Conservation (phyloP, 2,888 invertebrate species). For the Polydesmus complanatus region DNA sequence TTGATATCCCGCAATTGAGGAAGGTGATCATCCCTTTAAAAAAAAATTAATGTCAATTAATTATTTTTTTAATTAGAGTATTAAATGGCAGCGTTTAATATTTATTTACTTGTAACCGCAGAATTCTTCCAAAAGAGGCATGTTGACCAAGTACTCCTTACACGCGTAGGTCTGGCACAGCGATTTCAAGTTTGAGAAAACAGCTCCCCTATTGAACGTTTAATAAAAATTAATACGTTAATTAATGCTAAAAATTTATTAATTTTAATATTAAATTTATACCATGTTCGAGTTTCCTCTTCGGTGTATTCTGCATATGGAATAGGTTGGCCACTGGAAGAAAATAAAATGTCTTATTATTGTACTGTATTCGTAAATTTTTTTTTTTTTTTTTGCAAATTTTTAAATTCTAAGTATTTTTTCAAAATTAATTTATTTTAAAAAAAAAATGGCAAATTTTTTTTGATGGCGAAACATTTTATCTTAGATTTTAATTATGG, state of each 20-base stretch:
- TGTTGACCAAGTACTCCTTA: slow-evolving; percentile 77
- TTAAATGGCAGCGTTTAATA: too few species aligned
- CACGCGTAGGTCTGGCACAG: slow-evolving; percentile 85
- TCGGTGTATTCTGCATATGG: slow-evolving; percentile 82
- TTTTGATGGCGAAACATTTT: too few species aligned
- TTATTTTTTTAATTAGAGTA: too few species aligned
- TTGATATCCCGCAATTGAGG: slow-evolving; percentile 86
- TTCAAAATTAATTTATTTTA: too few species aligned
- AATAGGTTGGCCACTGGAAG: slow-evolving; percentile 74
- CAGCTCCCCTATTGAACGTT: slow-evolving; percentile 57
- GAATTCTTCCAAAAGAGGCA: slow-evolving; percentile 82
- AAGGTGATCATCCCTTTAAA: slow-evolving; percentile 66
- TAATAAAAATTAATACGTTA: neutral
- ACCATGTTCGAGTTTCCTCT: slow-evolving; percentile 90
- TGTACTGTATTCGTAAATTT: too few species aligned
- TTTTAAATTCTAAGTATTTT: too few species aligned
- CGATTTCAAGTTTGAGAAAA: slow-evolving; percentile 77
- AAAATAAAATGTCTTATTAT: neutral
- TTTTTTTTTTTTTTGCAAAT: too few species aligned
- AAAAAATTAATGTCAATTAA: too few species aligned
- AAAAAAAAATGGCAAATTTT: too few species aligned
- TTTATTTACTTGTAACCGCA: slow-evolving; percentile 60
- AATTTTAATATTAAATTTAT: slow-evolving; percentile 19
- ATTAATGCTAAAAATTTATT: neutral
- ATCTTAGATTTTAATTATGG: neutral